Conservation (phyloP, 2,113 vertebrate genomes). For the Hiodon tergisus region DNA sequence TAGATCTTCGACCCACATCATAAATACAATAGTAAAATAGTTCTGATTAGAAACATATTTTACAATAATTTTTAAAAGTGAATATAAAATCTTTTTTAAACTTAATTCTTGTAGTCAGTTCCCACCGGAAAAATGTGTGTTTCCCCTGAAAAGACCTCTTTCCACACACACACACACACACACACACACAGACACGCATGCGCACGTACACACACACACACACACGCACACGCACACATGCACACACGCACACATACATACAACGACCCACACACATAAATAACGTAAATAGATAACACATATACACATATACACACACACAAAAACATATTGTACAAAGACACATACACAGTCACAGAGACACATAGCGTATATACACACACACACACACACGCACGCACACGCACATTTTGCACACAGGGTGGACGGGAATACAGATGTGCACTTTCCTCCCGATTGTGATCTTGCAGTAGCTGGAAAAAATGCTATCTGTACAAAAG, state of each 20-base stretch:
- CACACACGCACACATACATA: background rate
- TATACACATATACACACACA: background rate
- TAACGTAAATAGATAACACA: background rate
- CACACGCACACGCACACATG: background rate
- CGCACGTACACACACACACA: background rate
- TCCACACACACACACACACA: background rate
- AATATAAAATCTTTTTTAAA: no score
- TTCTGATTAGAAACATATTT: no score
- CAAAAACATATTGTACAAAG: background rate
- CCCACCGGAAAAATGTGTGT: no score
- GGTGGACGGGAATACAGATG: conserved; percentile 34
- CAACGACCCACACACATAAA: no score
- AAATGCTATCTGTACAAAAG: conserved; percentile 74
- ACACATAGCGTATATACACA: background rate
- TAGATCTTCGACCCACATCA: conserved; percentile 10
- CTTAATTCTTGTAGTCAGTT: no score
- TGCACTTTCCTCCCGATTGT: conserved; percentile 30
- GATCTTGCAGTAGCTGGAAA: conserved; percentile 38
- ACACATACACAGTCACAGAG: background rate
- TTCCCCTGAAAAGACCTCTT: no score
- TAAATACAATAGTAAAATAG: no score
- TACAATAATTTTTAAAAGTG: no score
- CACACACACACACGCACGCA: background rate
- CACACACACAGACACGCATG: background rate
- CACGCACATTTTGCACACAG: background rate